These are phyloP conservation scores for Sarcophaga carnaria DNA, from an alignment of 2,888 invertebrate genomes.

Conservation along the genomic window DNA sequence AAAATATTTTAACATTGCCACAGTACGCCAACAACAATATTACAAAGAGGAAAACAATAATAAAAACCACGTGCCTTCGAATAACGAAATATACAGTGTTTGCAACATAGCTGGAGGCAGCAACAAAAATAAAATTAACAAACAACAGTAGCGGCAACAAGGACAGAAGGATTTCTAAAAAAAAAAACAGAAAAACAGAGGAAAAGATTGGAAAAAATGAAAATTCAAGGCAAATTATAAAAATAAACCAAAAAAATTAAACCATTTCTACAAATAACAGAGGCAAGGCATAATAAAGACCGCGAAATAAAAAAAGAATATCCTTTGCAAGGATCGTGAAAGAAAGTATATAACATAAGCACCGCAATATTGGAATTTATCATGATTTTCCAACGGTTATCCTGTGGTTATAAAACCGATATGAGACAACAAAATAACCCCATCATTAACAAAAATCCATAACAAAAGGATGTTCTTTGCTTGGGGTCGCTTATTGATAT, in stretches of 20 bases:
- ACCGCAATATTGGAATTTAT: too few species aligned
- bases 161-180: background rate
- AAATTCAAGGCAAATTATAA: conserved; percentile 54
- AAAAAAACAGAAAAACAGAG: conserved; percentile 9
- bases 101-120: conserved; percentile 34
- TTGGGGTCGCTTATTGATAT: conserved; percentile 1
- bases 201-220: conserved; percentile 55
- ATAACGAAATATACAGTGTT: background rate
- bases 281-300: background rate
- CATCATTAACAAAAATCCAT: background rate
- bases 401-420: too few species aligned
- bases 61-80: background rate
- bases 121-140: conserved; percentile 8
- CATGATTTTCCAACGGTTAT: too few species aligned
- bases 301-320: too few species aligned
- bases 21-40: background rate
- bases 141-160: conserved; percentile 13
- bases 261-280: conserved; percentile 34
- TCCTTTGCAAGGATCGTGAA: too few species aligned
- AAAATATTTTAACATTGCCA: background rate
- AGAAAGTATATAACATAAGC: too few species aligned
- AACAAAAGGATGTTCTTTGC: background rate
- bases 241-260: conserved; percentile 24
- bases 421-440: background rate
- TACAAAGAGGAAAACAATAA: background rate